Evolutionary conservation across 2,888 invertebrate genomes (phyloP).

Genomic region (Lucinisca nassula): DNA sequence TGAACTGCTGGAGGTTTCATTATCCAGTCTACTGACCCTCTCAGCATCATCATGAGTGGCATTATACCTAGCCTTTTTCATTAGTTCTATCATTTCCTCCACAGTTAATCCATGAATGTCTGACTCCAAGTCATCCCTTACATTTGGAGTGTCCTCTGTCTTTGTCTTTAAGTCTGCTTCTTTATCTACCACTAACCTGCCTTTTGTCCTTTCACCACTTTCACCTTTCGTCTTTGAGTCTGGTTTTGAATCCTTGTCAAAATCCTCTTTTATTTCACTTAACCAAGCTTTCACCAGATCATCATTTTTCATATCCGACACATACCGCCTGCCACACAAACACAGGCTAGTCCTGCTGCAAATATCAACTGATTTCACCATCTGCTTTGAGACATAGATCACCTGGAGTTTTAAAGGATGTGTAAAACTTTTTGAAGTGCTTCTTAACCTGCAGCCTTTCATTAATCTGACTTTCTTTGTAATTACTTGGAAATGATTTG

Average conservation of each 20-base stretch:
- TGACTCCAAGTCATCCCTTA: not conserved
- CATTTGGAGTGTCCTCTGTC: not conserved
- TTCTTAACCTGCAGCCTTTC: not conserved
- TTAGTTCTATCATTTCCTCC: slow-evolving; percentile 52
- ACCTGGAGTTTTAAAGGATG: too few relatives aligned
- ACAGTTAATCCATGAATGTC: slow-evolving; percentile 55
- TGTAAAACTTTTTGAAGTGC: not conserved
- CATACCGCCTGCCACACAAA: not conserved
- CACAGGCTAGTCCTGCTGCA: not conserved
- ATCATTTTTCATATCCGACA: slow-evolving; percentile 47
- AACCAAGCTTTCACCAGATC: slow-evolving; percentile 50
- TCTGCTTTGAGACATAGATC: too few relatives aligned
- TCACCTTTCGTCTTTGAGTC: not conserved
- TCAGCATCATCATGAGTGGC: not conserved
- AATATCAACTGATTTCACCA: too few relatives aligned
- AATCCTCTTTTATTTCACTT: slow-evolving; percentile 60
- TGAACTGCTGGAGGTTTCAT: not conserved
- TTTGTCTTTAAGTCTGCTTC: not conserved
- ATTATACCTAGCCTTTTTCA: slow-evolving; percentile 19
- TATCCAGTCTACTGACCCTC: too few relatives aligned
- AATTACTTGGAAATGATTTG: not conserved
- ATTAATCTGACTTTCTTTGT: not conserved
- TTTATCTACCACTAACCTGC: not conserved
- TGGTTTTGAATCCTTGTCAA: slow-evolving; percentile 23
- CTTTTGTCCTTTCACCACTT: not conserved